These are phyloP conservation scores for Neosalanx taihuensis DNA, from an alignment of 2,797 vertebrate species.

Conservation along the genomic window DNA sequence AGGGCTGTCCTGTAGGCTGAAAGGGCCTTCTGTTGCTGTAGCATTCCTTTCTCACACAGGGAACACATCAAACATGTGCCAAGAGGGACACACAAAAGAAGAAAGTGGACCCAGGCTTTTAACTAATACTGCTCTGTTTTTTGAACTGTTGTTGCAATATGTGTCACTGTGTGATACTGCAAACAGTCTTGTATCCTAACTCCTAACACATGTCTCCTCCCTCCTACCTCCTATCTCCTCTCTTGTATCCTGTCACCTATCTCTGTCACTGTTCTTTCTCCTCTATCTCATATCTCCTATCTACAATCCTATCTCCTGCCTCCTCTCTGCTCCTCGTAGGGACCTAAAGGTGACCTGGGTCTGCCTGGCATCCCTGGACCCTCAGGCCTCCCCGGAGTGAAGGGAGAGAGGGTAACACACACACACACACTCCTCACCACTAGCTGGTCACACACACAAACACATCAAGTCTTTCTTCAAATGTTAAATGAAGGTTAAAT, in stretches of 20 bases:
- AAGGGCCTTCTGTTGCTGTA: slow-evolving; percentile 81
- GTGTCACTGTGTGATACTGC: background rate
- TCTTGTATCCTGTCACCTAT: too few species aligned
- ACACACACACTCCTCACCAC: slow-evolving; percentile 1
- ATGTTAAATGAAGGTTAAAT: too few species aligned
- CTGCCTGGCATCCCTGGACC: slow-evolving; percentile 92
- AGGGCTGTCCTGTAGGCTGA: slow-evolving; percentile 66
- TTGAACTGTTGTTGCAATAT: background rate
- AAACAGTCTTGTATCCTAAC: background rate
- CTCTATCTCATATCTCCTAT: background rate
- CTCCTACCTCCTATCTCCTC: too few species aligned
- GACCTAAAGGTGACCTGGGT: slow-evolving; percentile 87
- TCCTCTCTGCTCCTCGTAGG: slow-evolving; percentile 67
- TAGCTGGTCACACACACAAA: background rate
- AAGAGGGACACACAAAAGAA: slow-evolving; percentile 6
- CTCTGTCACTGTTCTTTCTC: too few species aligned
- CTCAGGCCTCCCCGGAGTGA: slow-evolving; percentile 84
- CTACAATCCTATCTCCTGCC: slow-evolving; percentile 6
- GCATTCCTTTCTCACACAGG: slow-evolving; percentile 67
- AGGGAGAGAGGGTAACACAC: slow-evolving; percentile 88
- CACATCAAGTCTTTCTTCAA: too few species aligned
- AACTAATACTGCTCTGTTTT: background rate
- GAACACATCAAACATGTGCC: slow-evolving; percentile 53
- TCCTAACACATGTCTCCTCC: background rate
- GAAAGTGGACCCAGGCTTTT: background rate